Base-by-base conservation (phyloP, 2,797 vertebrate species). In the Odontamblyopus lacepedii region DNA sequence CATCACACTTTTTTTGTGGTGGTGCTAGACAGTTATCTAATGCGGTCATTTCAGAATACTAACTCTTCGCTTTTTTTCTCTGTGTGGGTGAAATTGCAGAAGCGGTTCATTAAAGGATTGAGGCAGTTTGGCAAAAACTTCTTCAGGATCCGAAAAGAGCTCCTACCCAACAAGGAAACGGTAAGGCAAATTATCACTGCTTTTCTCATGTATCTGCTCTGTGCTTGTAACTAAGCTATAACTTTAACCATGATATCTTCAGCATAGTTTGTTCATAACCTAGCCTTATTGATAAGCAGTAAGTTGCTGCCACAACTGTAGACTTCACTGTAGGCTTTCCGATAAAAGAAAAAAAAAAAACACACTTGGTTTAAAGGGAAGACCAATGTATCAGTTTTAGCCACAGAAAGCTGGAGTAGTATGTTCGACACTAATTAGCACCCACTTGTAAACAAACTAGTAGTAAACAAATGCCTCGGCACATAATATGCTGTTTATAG, bases 61-160 rank as follows among this genome's bases (percentile, higher is more conserved):
- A 80, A 87, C 79, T 85, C 51, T 80, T 73, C 41, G 59, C 75
- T 63, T 88, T 72, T 23, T 82, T 35, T 72, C 59, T 83, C 53
- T 50, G 27, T 74, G 51, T 65, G 19, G 72, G 57, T 82, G 85
- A 83, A 84, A 77, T 82, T 89, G 84, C 93, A 99, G 98, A 99
- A 99, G 87, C 96, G 98, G 85, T 99, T 99, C 91, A 98, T 99
- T 92, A 99, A 99, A 92, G 98, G 98, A 41, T 92, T 99, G 84
- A 91, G 98, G 88, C 98, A 99, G 89, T 99, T 98, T 84, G 98
- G 98, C 87, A 99, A 99, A 95, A 99, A 99, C 96, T 99, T 99
- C 95, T 99, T 99, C 94, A 95, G 97, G 93, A 99, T 99, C 92
- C 94, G 97, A 83, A 99, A 99, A 93, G 98, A 99, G 90, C 94